These are phyloP conservation scores for Pseudococcus jackbeardsleyi DNA, from an alignment of 2,888 invertebrate species.

Conservation along the genomic window DNA sequence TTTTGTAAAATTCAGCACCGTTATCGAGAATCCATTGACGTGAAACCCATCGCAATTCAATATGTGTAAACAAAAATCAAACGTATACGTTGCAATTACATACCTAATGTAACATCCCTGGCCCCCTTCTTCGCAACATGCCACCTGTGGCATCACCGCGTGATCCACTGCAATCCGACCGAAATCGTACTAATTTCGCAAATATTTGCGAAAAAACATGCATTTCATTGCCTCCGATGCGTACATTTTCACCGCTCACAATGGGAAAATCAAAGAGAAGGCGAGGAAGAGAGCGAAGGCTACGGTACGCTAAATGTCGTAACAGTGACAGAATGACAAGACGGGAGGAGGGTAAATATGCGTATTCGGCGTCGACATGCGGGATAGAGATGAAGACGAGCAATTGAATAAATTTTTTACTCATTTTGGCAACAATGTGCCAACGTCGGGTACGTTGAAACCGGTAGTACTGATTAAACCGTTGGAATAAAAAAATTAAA, in stretches of 20 bases:
- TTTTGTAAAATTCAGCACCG: too few species aligned
- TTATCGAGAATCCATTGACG: too few species aligned
- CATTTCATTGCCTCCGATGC: background rate
- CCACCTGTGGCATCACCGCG: background rate
- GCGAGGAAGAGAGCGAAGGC: too few species aligned
- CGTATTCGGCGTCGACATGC: background rate
- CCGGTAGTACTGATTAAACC: conserved; percentile 44
- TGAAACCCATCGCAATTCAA: background rate
- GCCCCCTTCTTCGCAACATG: too few species aligned
- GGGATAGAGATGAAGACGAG: background rate
- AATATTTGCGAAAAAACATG: background rate
- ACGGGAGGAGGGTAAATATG: too few species aligned
- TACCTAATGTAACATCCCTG: too few species aligned
- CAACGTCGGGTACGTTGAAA: background rate
- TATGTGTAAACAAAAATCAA: background rate
- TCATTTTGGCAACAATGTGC: conserved; percentile 45
- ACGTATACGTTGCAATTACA: too few species aligned
- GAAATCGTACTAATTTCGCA: background rate
- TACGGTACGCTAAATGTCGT: too few species aligned
- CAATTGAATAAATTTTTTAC: conserved; percentile 12
- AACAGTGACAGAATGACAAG: too few species aligned
- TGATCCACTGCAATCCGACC: background rate
- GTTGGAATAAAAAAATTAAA: background rate
- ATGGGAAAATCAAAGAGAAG: too few species aligned
- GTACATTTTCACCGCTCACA: background rate